Percentiles rank a stretch among this genome's conserved stretches.
Evolutionary conservation across 1,140 invertebrate genomes (phyloP).

Genomic region (Caenorhabditis brenneri): DNA sequence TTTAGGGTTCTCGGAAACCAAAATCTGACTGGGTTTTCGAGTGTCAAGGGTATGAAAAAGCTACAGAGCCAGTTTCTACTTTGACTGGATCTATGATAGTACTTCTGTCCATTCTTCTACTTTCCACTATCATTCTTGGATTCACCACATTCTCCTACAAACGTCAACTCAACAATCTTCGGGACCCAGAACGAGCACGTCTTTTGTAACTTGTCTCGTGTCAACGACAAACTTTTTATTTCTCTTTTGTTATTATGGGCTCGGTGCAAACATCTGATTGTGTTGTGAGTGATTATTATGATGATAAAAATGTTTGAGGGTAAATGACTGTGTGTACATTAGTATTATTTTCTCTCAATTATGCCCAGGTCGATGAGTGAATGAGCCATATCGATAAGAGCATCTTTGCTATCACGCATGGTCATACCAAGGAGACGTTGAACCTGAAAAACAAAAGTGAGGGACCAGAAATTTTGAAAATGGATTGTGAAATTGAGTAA

Average conservation of each 20-base stretch:
- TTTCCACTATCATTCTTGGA: conserved; percentile 11
- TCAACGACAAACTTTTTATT: conserved; percentile 28
- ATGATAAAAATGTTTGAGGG: conserved; percentile 28
- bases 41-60: conserved; percentile 20
- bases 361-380: conserved; percentile 73
- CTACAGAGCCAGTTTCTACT: neutral
- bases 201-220: neutral
- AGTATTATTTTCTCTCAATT: conserved; percentile 31
- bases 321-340: neutral
- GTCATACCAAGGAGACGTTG: conserved; percentile 72
- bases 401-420: conserved; percentile 71
- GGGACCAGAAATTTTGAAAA: neutral
- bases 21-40: conserved; percentile 20
- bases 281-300: conserved; percentile 24
- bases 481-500: too few relatives aligned
- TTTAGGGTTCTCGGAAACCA: neutral
- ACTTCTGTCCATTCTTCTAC: neutral
- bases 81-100: conserved; percentile 5
- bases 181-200: conserved; percentile 9
- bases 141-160: conserved; percentile 25
- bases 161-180: neutral
- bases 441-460: conserved; percentile 65
- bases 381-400: conserved; percentile 73
- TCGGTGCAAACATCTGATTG: conserved; percentile 14
- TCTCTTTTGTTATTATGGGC: conserved; percentile 38